Evolutionary conservation across 2,888 invertebrate species (phyloP).

Genomic region (Lasioglossum calceatum): DNA sequence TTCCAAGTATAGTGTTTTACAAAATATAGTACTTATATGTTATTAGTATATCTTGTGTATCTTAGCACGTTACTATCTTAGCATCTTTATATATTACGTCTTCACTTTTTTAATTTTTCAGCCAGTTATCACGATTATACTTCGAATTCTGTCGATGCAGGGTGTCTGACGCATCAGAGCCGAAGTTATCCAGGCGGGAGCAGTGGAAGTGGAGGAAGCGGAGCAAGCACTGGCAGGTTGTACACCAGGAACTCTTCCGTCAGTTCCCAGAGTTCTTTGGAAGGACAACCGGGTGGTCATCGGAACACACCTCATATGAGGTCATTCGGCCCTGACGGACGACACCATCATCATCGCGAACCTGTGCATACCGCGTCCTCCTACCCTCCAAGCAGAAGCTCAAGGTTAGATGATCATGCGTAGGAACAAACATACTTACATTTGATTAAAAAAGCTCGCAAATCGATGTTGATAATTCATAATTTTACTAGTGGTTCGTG

Average conservation of each 20-base stretch:
- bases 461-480: background rate
- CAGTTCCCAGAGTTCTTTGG: constrained; percentile 93
- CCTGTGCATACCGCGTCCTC: constrained; percentile 79
- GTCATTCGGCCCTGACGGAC: constrained; percentile 93
- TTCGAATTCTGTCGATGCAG: constrained; percentile 45
- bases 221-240: constrained; percentile 49
- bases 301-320: constrained; percentile 94
- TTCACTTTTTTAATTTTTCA: background rate
- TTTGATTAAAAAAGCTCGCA: background rate
- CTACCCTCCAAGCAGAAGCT: constrained; percentile 80
- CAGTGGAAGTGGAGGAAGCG: constrained; percentile 36
- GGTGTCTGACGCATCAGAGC: constrained; percentile 86
- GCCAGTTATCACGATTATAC: background rate
- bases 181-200: constrained; percentile 86
- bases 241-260: constrained; percentile 92
- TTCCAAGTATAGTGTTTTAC: too few species aligned
- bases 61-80: too few species aligned
- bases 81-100: too few species aligned
- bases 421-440: background rate
- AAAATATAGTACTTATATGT: too few species aligned
- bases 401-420: constrained; percentile 72
- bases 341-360: constrained; percentile 81
- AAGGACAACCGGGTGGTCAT: constrained; percentile 88
- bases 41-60: too few species aligned
- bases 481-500: background rate